Evolutionary conservation across 2,888 invertebrate species (phyloP), one percentile per base, ranked within the genome.

Genomic region (Eupithecia dodoneata): DNA sequence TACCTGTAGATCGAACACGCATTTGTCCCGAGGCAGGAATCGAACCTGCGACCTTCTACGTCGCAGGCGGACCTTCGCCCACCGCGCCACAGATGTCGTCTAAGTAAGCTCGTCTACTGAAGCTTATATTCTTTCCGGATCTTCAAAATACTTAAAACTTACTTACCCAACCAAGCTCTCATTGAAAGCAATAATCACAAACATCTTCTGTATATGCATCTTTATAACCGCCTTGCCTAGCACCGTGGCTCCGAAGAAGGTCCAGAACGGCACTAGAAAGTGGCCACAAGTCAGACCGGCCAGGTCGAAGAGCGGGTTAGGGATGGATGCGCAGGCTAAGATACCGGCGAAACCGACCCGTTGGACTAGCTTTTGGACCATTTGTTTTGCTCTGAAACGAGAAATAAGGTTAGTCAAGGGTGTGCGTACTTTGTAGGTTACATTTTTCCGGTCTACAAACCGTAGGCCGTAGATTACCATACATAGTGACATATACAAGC

Each of bases 251-350:
- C 99, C 99, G 93, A 99, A 99, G 96, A 99, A 99, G 4, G 99
- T 99, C 99, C 99, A 99, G 94, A 99, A 99, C 15, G 99, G 99
- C 84, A 99, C 99, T 79, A 99, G 96, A 92, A 99, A 99, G 92
- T 99, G 99, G 0, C 99, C 99, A 91, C 99, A 99, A 0, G 99
- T 99, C 55, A 99, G 97, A 1, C 99, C 99, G 42, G 99, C 99
- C 89, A 99, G 95, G 93, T 99, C 99, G 92, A 99, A 99, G 79
- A 99, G 93, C 0, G 99, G 99, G 95, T 99, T 99, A n/a, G 99
- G 99, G 86, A 99, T 98, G 96, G 99, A 94, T 67, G 99, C 99
- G 93, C 99, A 99, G 0, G 99, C 98, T 79, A 99, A 94, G 83
- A 99, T 99, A 49, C 99, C 99, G 81, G 98, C 97, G 92, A 99